phyloP scores from a whole-genome alignment of 2,888 invertebrate genomes.

The Mesorhabditis spiculigera region DNA sequence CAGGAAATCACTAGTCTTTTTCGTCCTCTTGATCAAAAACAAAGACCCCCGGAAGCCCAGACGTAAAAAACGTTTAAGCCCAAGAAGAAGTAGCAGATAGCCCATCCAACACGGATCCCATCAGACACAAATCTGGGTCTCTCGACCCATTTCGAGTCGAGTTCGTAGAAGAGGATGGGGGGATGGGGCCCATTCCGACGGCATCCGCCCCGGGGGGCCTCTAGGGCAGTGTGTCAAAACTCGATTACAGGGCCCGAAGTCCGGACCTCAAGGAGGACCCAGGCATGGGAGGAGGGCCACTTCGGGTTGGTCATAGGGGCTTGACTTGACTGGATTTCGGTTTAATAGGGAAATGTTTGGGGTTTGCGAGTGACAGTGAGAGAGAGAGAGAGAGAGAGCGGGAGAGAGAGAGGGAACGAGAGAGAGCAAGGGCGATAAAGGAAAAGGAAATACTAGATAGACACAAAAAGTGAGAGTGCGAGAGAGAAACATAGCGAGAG shows the following conservation, averaged over 20 bases:
- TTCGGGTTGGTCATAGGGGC: too few relatives aligned
- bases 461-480: slow-evolving; percentile 5
- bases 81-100: not conserved
- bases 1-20: too few relatives aligned
- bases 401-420: slow-evolving; percentile 6
- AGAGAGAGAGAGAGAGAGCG: not conserved
- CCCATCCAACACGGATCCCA: not conserved
- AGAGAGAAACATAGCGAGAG: slow-evolving; percentile 9
- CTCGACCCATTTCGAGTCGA: not conserved
- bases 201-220: not conserved
- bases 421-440: slow-evolving; percentile 8
- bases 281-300: too few relatives aligned
- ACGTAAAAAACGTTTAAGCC: not conserved
- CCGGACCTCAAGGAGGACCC: not conserved
- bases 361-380: not conserved
- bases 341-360: too few relatives aligned
- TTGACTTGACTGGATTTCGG: too few relatives aligned
- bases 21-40: too few relatives aligned
- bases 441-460: not conserved
- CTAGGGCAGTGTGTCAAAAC: slow-evolving; percentile 3
- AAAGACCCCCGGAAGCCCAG: too few relatives aligned
- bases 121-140: not conserved
- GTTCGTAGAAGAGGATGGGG: not conserved
- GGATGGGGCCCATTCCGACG: not conserved
- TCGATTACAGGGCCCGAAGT: not conserved